Percentiles rank a stretch among this genome's conserved stretches.
These are phyloP conservation scores for Pyrgus malvae DNA, from an alignment of 2,888 invertebrate species.

Conservation along the genomic window DNA sequence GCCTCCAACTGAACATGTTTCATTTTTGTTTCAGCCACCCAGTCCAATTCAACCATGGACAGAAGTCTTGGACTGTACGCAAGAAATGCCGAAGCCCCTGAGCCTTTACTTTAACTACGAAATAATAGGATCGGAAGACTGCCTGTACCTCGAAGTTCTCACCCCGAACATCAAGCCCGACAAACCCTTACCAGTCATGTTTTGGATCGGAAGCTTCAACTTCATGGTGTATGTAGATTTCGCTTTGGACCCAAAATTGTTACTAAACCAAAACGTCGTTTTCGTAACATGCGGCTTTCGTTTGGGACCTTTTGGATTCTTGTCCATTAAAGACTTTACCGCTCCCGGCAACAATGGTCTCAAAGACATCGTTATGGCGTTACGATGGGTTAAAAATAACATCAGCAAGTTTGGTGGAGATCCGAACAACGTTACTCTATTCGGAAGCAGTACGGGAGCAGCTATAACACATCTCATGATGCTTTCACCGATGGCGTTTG, in stretches of 20 bases:
- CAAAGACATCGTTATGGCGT: constrained; percentile 69
- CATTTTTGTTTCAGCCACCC: constrained; percentile 58
- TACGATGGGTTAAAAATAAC: constrained; percentile 71
- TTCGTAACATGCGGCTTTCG: constrained; percentile 71
- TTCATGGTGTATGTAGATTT: constrained; percentile 53
- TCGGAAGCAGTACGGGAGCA: constrained; percentile 72
- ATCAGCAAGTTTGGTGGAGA: constrained; percentile 71
- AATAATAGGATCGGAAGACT: constrained; percentile 65
- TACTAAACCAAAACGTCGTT: constrained; percentile 59
- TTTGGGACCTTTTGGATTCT: constrained; percentile 72
- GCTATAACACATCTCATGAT: constrained; percentile 72
- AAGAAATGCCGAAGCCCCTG: constrained; percentile 48
- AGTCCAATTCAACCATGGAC: constrained; percentile 48
- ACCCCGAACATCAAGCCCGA: constrained; percentile 55
- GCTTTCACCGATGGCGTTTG: constrained; percentile 72
- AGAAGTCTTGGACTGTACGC: constrained; percentile 55
- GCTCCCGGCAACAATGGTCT: constrained; percentile 74
- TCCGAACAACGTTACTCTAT: constrained; percentile 70
- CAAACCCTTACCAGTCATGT: constrained; percentile 72
- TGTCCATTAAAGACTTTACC: constrained; percentile 63
- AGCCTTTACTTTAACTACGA: constrained; percentile 29
- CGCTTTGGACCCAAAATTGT: constrained; percentile 58
- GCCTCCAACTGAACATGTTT: not conserved
- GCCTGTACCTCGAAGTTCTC: constrained; percentile 66
- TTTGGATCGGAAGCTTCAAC: constrained; percentile 70